These are phyloP conservation scores for Rhagium mordax DNA, from an alignment of 2,888 invertebrate species.

Conservation along the genomic window DNA sequence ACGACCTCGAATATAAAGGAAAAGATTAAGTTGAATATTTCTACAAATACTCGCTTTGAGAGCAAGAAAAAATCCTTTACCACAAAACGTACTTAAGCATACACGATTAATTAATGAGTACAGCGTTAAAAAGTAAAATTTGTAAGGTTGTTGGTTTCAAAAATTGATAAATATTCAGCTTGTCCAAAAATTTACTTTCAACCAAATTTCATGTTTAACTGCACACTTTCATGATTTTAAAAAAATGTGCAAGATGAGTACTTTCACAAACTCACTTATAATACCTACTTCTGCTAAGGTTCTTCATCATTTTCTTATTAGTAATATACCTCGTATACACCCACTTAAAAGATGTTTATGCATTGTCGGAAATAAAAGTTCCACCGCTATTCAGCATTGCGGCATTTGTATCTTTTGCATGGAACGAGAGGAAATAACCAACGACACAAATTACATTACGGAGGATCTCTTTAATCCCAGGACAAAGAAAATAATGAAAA, in stretches of 20 bases:
- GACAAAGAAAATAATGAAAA: slow-evolving; percentile 23
- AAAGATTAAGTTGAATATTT: not conserved
- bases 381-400: not conserved
- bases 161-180: too few relatives aligned
- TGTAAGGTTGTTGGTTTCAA: too few relatives aligned
- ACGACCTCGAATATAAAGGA: not conserved
- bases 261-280: not conserved
- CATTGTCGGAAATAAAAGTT: not conserved
- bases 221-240: too few relatives aligned
- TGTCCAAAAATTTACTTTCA: too few relatives aligned
- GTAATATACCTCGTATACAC: not conserved
- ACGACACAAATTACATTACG: slow-evolving; percentile 5
- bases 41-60: too few relatives aligned
- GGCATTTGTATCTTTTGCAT: not conserved
- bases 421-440: not conserved
- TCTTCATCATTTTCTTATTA: not conserved
- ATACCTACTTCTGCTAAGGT: not conserved
- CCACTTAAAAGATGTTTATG: not conserved
- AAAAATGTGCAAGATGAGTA: too few relatives aligned
- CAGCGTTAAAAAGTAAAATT: too few relatives aligned
- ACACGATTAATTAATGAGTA: too few relatives aligned
- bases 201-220: too few relatives aligned
- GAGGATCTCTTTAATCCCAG: slow-evolving; percentile 34
- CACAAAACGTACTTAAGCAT: too few relatives aligned
- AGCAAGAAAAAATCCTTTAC: too few relatives aligned